Evolutionary conservation across 1,140 invertebrate species (phyloP).

Genomic region (Danaus melanippus): DNA sequence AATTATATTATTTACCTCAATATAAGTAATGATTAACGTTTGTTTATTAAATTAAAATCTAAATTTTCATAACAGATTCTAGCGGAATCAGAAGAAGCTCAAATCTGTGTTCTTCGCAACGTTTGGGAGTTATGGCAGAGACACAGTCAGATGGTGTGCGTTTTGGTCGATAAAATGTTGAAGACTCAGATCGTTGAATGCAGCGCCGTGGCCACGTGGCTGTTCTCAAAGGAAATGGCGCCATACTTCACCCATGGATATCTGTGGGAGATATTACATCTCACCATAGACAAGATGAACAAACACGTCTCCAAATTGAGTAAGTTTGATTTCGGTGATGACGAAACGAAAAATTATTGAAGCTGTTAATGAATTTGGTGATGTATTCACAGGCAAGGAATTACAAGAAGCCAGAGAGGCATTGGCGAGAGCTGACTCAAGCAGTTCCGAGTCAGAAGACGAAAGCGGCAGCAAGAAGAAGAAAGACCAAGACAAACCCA

Average conservation of each 20-base stretch:
- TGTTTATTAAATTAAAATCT: background rate
- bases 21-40: background rate
- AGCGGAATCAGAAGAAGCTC: conserved; percentile 94
- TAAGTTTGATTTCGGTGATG: conserved; percentile 38
- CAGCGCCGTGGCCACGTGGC: conserved; percentile 97
- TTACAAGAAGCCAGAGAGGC: conserved; percentile 90
- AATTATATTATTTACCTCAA: too few species aligned
- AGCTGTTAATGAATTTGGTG: too few species aligned
- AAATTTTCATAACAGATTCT: conserved; percentile 75
- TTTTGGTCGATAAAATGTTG: conserved; percentile 96
- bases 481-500: conserved; percentile 81
- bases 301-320: conserved; percentile 92
- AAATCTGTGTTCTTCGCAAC: conserved; percentile 94
- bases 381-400: conserved; percentile 75
- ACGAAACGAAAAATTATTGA: conserved; percentile 7
- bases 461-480: conserved; percentile 77
- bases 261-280: conserved; percentile 96
- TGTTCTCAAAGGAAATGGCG: conserved; percentile 98
- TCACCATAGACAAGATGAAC: conserved; percentile 97
- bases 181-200: conserved; percentile 98
- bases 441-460: conserved; percentile 85
- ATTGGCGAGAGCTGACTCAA: conserved; percentile 81
- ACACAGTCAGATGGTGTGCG: conserved; percentile 97
- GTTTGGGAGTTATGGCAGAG: conserved; percentile 95
- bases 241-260: conserved; percentile 95